These are phyloP conservation scores for Macrocentrus cingulum DNA, from an alignment of 1,140 invertebrate genomes.

Conservation along the genomic window DNA sequence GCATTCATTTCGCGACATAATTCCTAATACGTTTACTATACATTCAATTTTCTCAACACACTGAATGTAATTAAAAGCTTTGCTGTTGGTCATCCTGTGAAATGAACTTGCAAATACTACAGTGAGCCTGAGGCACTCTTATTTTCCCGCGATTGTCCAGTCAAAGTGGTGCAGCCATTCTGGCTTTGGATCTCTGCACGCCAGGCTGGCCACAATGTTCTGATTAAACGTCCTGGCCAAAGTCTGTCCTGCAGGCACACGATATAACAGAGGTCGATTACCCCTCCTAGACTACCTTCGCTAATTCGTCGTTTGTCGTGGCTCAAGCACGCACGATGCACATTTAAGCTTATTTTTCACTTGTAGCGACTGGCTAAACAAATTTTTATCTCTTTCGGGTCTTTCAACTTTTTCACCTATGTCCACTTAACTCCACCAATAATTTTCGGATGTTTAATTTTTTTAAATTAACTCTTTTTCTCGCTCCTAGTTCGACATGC, in stretches of 20 bases:
- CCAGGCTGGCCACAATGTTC: slow-evolving; percentile 6
- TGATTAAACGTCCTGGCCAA: slow-evolving; percentile 7
- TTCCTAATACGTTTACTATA: no score
- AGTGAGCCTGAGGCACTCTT: background rate
- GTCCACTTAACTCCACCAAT: background rate
- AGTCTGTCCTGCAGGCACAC: slow-evolving; percentile 6
- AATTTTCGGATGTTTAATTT: slow-evolving; percentile 10
- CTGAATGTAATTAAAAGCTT: no score
- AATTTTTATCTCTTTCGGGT: no score
- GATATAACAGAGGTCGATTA: background rate
- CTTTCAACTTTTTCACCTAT: slow-evolving; percentile 10
- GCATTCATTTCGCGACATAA: no score
- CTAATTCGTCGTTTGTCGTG: background rate
- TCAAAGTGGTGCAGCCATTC: background rate
- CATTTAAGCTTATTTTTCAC: background rate
- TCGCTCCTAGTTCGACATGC: background rate
- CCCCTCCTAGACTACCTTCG: background rate
- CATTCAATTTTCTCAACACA: no score
- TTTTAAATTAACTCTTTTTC: background rate
- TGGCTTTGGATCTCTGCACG: slow-evolving; percentile 16
- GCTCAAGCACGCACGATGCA: background rate
- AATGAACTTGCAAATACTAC: background rate
- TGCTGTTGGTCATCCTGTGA: background rate
- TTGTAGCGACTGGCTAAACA: no score
- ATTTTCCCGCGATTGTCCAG: background rate